These are phyloP conservation scores for Pungitius pungitius DNA, from an alignment of 2,113 vertebrate species.

Conservation along the genomic window DNA sequence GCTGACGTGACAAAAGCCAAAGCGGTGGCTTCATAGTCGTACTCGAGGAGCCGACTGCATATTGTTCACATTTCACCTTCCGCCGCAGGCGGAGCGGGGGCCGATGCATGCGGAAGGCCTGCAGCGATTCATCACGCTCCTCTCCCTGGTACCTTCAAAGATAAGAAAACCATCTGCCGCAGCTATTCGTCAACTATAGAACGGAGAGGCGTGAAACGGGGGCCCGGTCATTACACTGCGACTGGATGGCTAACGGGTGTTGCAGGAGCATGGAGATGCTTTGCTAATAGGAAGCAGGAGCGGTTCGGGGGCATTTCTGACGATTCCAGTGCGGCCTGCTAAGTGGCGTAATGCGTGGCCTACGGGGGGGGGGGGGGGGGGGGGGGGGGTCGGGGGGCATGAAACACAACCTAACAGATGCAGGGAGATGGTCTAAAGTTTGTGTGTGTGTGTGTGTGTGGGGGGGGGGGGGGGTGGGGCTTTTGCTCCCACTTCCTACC, in stretches of 20 bases:
- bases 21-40: slow-evolving; percentile 35
- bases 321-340: slow-evolving; percentile 51
- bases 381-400: slow-evolving; percentile 27
- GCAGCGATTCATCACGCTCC: slow-evolving; percentile 90
- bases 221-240: slow-evolving; percentile 82
- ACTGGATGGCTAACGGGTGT: slow-evolving; percentile 85
- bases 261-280: slow-evolving; percentile 80
- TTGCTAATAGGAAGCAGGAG: slow-evolving; percentile 87
- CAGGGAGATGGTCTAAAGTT: neutral
- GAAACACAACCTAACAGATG: slow-evolving; percentile 30
- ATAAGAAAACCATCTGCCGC: slow-evolving; percentile 91
- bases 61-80: slow-evolving; percentile 81
- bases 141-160: slow-evolving; percentile 92
- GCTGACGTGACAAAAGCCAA: slow-evolving; percentile 28
- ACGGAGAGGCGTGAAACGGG: slow-evolving; percentile 85
- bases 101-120: slow-evolving; percentile 72
- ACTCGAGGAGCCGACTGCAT: slow-evolving; percentile 55
- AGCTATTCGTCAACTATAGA: slow-evolving; percentile 92
- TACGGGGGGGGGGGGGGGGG: neutral
- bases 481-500: neutral
- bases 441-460: no score
- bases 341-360: slow-evolving; percentile 49
- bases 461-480: no score
- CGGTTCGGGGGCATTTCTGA: slow-evolving; percentile 47
- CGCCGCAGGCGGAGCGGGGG: slow-evolving; percentile 31